Evolutionary conservation across 2,888 invertebrate species (phyloP), one percentile per base, ranked within the genome.

Genomic region (Carpatolechia fugitivella): DNA sequence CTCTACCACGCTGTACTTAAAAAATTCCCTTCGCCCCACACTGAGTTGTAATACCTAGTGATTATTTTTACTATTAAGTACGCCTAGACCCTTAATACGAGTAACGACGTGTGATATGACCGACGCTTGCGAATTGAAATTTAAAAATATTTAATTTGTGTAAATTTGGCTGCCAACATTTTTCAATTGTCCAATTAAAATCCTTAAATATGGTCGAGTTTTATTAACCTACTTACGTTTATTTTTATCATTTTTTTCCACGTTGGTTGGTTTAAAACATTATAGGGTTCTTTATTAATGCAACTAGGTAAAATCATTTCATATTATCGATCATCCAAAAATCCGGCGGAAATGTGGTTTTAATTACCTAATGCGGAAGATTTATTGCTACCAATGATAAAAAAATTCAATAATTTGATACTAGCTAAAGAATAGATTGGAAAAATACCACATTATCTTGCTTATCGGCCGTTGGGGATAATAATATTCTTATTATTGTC

Each of bases 1-100:
- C 89, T 97, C 0, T 81, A 81, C 53, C 70, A 77, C 16, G 80
- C 80, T 1, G 94, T 97, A 51, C 77, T 95, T 31, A 96, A 96
- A 83, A 96, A 95, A 80, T 96, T 96, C 69, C 95, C 95, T 0
- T 93, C 95, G 0, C 91, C 91, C 48, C 96, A 96, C 72, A 95
- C 95, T 31, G 96, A 96, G 82, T 83, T 96, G 73, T 96, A 94
- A 93, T 16, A 31, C n/a, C 6, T 10, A 11, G 16, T 18, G 4
- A 24, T 1, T 11, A 7, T 14, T 1, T 7, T 40, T 8, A 3
- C 3, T 3, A 40, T 40, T 40, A 8, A 14, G 7, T 16, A 33
- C 6, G 31, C 16, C 16, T 44, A 5, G n/a, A 18, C 8, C 16
- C 13, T 13, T 10, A 30, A 3, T 13, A 47, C n/a, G 47, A 16